A percentile compares a stretch with the other conserved stretches of the same genome.
Conservation (phyloP, 2,113 vertebrate genomes). For the Gobiocypris rarus region DNA sequence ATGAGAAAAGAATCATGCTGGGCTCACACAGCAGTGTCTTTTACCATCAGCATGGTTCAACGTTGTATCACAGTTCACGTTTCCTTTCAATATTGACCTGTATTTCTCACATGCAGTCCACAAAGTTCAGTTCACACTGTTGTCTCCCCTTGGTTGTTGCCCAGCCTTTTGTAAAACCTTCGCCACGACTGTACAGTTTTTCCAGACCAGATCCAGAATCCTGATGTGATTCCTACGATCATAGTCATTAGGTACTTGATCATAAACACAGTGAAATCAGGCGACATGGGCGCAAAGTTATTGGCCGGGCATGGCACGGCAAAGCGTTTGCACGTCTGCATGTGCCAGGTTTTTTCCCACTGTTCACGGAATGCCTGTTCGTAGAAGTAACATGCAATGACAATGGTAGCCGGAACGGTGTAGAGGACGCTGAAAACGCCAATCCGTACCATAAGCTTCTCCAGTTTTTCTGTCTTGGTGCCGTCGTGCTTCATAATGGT, state of each 20-base stretch:
- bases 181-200: constrained; percentile 93
- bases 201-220: constrained; percentile 95
- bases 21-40: constrained; percentile 27
- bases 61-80: constrained; percentile 13
- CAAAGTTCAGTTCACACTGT: constrained; percentile 77
- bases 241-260: constrained; percentile 97
- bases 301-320: constrained; percentile 83
- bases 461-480: constrained; percentile 90
- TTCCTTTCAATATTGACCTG: constrained; percentile 21
- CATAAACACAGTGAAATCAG: constrained; percentile 91
- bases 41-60: background rate
- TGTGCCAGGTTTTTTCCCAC: constrained; percentile 91
- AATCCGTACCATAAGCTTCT: constrained; percentile 92
- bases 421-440: constrained; percentile 90
- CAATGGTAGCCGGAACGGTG: constrained; percentile 85
- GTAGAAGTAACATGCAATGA: constrained; percentile 90
- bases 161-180: constrained; percentile 86
- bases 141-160: constrained; percentile 83
- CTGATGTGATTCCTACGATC: constrained; percentile 90
- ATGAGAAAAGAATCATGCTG: constrained; percentile 43
- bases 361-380: constrained; percentile 88
- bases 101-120: background rate
- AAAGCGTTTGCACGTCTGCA: constrained; percentile 87
- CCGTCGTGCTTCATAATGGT: constrained; percentile 93
- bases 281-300: constrained; percentile 82